These are phyloP conservation scores for Lepeophtheirus salmonis DNA, from an alignment of 1,140 invertebrate species.

Conservation along the genomic window DNA sequence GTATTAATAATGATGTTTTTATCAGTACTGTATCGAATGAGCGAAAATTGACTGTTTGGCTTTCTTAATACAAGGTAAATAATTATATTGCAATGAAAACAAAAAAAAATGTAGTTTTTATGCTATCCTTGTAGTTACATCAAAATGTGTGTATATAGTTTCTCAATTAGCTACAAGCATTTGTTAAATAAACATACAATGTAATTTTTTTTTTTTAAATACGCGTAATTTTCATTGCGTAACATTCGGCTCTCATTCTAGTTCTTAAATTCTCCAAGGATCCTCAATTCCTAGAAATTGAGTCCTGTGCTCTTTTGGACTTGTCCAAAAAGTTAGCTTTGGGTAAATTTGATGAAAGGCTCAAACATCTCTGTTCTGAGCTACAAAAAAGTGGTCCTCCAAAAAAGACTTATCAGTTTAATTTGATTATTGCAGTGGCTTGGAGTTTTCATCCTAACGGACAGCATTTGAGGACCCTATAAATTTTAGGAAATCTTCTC, in stretches of 20 bases:
- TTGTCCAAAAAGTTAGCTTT: not conserved
- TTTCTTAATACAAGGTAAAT: too few relatives aligned
- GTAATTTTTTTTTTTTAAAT: too few relatives aligned
- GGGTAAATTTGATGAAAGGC: not conserved
- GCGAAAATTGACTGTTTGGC: too few relatives aligned
- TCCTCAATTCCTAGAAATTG: not conserved
- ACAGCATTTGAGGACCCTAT: not conserved
- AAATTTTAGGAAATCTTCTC: not conserved
- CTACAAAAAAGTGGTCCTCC: not conserved
- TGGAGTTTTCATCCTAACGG: not conserved
- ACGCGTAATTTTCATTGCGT: too few relatives aligned
- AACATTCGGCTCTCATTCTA: not conserved
- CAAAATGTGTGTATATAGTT: too few relatives aligned
- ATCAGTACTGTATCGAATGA: too few relatives aligned
- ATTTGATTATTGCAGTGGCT: not conserved
- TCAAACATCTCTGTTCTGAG: not conserved
- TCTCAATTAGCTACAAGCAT: too few relatives aligned
- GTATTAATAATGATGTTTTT: too few relatives aligned
- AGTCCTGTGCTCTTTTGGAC: not conserved
- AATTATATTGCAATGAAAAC: too few relatives aligned
- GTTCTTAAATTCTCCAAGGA: not conserved
- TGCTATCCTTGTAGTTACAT: too few relatives aligned
- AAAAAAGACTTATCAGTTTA: not conserved
- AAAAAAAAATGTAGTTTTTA: too few relatives aligned
- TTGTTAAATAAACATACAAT: too few relatives aligned